Conservation (phyloP, 2,113 vertebrate genomes). For the Reinhardtius hippoglossoides region DNA sequence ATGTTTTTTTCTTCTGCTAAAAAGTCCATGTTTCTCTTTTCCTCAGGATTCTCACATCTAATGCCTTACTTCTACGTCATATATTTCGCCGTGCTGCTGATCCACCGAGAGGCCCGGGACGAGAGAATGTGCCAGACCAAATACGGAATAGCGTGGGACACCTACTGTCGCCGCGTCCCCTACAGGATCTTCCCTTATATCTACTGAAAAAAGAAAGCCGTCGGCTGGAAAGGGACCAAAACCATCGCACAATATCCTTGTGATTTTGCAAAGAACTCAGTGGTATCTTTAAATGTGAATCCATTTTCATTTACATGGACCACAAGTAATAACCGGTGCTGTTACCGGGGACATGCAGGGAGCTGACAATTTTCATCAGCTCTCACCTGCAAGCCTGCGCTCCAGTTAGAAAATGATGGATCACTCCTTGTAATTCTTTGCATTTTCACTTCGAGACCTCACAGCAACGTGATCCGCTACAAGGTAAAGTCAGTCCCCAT, state of each 20-base stretch:
- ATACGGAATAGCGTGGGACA: slow-evolving; percentile 88
- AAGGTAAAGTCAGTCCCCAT: not conserved
- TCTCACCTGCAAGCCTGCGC: not conserved
- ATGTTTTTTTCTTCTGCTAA: not conserved
- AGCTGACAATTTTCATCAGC: not conserved
- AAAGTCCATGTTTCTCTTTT: not conserved
- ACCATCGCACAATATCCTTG: not conserved
- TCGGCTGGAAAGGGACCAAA: not conserved
- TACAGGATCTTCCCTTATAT: slow-evolving; percentile 91
- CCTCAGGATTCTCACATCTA: slow-evolving; percentile 84
- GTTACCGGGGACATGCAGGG: not conserved
- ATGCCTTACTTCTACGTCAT: slow-evolving; percentile 91
- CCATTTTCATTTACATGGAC: not conserved
- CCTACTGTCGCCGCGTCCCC: slow-evolving; percentile 88
- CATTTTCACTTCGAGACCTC: not conserved
- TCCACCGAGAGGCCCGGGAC: slow-evolving; percentile 89
- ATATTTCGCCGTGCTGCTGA: slow-evolving; percentile 87
- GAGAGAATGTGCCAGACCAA: slow-evolving; percentile 88
- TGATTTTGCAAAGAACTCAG: not conserved
- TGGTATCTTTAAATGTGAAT: slow-evolving; percentile 11
- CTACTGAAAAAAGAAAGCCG: slow-evolving; percentile 80
- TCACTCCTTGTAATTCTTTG: not conserved
- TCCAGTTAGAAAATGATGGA: not conserved
- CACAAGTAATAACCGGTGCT: not conserved
- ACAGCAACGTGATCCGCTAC: not conserved